Conservation (phyloP, 2,113 vertebrate genomes). For the Litocranius walleri region DNA sequence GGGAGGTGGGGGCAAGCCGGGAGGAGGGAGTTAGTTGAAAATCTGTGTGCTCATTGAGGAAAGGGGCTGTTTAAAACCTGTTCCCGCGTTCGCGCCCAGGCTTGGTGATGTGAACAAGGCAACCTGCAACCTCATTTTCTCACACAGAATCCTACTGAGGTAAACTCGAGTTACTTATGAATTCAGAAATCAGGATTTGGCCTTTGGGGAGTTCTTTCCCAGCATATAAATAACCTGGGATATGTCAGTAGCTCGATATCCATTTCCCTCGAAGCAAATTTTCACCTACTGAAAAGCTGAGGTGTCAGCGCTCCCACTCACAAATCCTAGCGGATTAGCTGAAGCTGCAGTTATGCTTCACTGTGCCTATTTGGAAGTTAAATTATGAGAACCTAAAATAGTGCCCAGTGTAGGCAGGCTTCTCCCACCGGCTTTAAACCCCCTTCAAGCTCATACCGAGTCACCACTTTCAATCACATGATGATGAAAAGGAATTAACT, state of each 20-base stretch:
- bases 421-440: neutral
- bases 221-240: neutral
- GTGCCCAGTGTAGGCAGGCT: neutral
- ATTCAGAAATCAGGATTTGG: neutral
- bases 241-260: neutral
- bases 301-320: neutral
- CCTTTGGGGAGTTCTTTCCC: neutral
- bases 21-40: neutral
- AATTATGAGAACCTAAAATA: constrained; percentile 39
- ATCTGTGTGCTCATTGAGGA: neutral
- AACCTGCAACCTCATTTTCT: neutral
- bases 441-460: neutral
- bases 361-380: neutral
- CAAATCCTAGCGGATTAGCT: neutral
- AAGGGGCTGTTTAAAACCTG: neutral
- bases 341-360: neutral
- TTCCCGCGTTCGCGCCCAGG: neutral
- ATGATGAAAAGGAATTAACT: neutral
- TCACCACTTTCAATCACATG: neutral
- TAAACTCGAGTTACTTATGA: neutral
- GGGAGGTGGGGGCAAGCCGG: rapidly evolving
- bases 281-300: neutral
- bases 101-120: neutral
- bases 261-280: neutral
- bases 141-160: neutral